Evolutionary conservation across 1,140 invertebrate genomes (phyloP).

Genomic region (Aphelenchoides besseyi): DNA sequence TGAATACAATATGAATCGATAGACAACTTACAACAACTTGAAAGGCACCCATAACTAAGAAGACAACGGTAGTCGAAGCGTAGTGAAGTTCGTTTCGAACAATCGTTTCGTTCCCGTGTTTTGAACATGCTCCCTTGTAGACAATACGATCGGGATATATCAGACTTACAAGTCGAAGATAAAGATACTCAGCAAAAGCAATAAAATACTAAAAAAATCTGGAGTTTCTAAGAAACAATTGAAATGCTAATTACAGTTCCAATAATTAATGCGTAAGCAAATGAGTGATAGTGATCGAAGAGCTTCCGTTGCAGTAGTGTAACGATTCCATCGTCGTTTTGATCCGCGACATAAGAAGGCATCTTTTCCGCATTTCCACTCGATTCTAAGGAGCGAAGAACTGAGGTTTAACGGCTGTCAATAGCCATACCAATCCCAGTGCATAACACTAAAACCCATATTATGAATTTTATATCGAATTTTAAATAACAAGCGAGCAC

Average conservation of each 20-base stretch:
- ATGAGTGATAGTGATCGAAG: conserved; percentile 44
- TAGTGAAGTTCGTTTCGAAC: conserved; percentile 44
- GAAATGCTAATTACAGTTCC: conserved; percentile 33
- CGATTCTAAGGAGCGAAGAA: no score
- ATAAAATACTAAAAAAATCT: conserved; percentile 46
- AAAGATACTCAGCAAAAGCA: conserved; percentile 42
- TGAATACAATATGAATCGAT: not conserved
- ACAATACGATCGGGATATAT: conserved; percentile 41
- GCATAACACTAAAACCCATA: no score
- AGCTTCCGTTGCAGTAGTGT: conserved; percentile 34
- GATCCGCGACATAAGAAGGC: not conserved
- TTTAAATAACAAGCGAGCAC: no score
- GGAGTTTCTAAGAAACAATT: not conserved
- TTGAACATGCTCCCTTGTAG: conserved; percentile 42
- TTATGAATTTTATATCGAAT: no score
- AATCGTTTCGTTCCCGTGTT: conserved; percentile 45
- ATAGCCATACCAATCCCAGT: no score
- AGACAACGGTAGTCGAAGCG: conserved; percentile 36
- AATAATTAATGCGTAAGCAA: conserved; percentile 45
- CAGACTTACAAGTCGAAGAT: conserved; percentile 43
- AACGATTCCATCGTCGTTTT: conserved; percentile 31
- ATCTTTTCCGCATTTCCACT: not conserved
- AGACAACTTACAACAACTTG: conserved; percentile 35
- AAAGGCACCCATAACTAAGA: conserved; percentile 39
- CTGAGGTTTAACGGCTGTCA: no score